A percentile compares a stretch with the other conserved stretches of the same genome.
Conservation (phyloP, 2,113 vertebrate genomes). For the Spizaetus ornatus region DNA sequence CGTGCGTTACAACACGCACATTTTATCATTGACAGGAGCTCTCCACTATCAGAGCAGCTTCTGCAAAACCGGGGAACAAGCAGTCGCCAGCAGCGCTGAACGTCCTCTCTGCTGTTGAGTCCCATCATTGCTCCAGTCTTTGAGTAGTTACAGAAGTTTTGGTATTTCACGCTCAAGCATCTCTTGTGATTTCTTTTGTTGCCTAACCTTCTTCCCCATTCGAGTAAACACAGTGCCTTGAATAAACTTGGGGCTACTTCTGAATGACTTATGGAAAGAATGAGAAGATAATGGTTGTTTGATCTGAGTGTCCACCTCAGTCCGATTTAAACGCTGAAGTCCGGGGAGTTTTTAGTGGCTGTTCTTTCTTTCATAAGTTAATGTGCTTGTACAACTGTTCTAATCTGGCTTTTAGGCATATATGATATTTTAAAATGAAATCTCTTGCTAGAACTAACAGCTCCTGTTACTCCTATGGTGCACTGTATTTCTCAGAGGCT, state of each 20-base stretch:
- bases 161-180: not conserved
- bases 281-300: not conserved
- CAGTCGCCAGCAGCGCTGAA: too few relatives aligned
- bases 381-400: not conserved
- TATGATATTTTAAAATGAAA: not conserved
- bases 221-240: not conserved
- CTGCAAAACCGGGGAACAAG: not conserved
- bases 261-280: not conserved
- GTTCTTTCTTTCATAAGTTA: not conserved
- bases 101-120: not conserved
- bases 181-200: not conserved
- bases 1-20: fast-evolving
- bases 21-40: not conserved
- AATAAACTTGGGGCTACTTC: not conserved
- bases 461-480: not conserved
- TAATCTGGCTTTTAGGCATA: not conserved
- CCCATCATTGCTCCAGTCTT: not conserved
- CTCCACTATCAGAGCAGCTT: not conserved
- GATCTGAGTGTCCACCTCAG: not conserved
- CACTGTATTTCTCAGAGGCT: not conserved
- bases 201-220: not conserved
- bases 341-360: not conserved
- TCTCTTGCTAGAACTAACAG: not conserved
- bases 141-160: not conserved
- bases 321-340: not conserved